Percentiles rank a stretch among this genome's conserved stretches.
These are phyloP conservation scores for Ornithoptera alexandrae DNA, from an alignment of 2,888 invertebrate genomes.

Conservation along the genomic window DNA sequence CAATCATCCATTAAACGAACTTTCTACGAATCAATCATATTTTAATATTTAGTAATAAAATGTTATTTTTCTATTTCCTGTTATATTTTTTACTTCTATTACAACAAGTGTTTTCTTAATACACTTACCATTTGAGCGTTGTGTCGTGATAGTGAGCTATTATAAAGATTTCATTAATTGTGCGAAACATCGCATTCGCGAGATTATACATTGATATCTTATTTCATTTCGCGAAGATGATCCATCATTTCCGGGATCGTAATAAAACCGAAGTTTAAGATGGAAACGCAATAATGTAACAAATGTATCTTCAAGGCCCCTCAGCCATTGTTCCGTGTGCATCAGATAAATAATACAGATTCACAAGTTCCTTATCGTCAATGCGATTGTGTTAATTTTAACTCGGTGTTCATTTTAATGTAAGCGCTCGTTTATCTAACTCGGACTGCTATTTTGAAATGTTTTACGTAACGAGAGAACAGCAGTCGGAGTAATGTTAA, in stretches of 20 bases:
- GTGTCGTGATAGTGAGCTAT: slow-evolving; percentile 12
- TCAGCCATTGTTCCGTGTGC: slow-evolving; percentile 18
- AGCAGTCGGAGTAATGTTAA: background rate
- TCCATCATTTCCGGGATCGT: slow-evolving; percentile 11
- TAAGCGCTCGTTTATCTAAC: background rate
- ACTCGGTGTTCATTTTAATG: background rate
- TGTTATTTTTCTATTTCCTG: too few species aligned
- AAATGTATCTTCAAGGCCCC: slow-evolving; percentile 6
- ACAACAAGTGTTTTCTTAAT: too few species aligned
- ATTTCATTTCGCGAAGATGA: slow-evolving; percentile 11
- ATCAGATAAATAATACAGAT: slow-evolving; percentile 8
- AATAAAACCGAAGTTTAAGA: slow-evolving; percentile 17
- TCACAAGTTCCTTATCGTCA: background rate
- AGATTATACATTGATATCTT: slow-evolving; percentile 5
- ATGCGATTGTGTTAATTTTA: slow-evolving; percentile 1
- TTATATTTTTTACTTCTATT: too few species aligned
- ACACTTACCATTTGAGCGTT: slow-evolving; percentile 9
- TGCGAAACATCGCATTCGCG: slow-evolving; percentile 10
- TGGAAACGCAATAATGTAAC: slow-evolving; percentile 5
- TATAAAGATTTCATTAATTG: slow-evolving; percentile 12
- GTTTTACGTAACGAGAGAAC: background rate
- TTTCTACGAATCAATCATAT: too few species aligned
- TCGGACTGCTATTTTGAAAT: background rate
- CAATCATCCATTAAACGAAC: too few species aligned
- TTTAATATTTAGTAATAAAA: too few species aligned